A percentile compares a stretch with the other conserved stretches of the same genome.
Conservation (phyloP, 2,888 invertebrate genomes). For the Zygaena filipendulae region DNA sequence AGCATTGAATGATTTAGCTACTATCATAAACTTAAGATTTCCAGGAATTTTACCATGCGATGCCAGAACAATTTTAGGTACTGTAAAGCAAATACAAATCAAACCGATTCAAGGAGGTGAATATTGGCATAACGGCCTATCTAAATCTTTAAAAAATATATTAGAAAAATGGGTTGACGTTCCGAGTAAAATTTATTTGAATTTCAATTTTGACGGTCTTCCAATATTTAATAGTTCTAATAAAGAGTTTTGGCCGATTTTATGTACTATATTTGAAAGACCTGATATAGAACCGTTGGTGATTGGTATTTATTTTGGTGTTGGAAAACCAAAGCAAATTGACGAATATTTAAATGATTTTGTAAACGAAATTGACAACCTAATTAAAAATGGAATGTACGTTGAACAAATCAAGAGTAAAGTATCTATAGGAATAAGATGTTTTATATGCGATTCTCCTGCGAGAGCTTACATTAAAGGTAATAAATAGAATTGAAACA, state of each 20-base stretch:
- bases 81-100: no score
- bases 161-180: slow-evolving; percentile 2
- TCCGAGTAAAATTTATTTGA: slow-evolving; percentile 7
- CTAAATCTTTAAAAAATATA: slow-evolving; percentile 6
- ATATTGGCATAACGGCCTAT: slow-evolving; percentile 18
- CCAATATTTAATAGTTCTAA: slow-evolving; percentile 13
- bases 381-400: no score
- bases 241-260: slow-evolving; percentile 13
- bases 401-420: slow-evolving; percentile 4
- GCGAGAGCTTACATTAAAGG: slow-evolving; percentile 12
- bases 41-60: slow-evolving; percentile 2
- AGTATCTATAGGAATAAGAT: slow-evolving; percentile 4
- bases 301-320: slow-evolving; percentile 9
- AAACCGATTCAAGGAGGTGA: slow-evolving; percentile 15
- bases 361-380: slow-evolving; percentile 5
- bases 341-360: slow-evolving; percentile 5
- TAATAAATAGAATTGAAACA: slow-evolving; percentile 1
- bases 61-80: no score
- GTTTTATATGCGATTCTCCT: slow-evolving; percentile 12
- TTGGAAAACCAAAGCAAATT: slow-evolving; percentile 8
- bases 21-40: slow-evolving; percentile 1
- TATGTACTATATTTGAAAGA: slow-evolving; percentile 10
- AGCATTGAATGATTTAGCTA: slow-evolving; percentile 3
- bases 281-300: slow-evolving; percentile 6
- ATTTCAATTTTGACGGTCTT: slow-evolving; percentile 11